Evolutionary conservation across 2,797 vertebrate species (phyloP), one percentile per base, ranked within the genome.

Genomic region (Falco naumanni): DNA sequence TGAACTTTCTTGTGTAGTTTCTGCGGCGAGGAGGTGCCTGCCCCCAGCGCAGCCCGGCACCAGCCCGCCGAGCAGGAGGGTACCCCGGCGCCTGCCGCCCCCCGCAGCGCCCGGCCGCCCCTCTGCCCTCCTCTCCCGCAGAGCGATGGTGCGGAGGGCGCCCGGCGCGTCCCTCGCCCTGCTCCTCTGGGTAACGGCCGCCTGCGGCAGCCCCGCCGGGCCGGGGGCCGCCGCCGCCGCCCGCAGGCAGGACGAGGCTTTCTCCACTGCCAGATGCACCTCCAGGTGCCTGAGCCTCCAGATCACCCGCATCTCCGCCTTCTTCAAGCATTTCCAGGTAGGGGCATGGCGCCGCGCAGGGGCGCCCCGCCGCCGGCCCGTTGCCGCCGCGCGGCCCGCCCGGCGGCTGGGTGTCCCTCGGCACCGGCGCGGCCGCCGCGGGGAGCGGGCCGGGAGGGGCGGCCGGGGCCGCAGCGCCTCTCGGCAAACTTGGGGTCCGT

Each of bases 201-300:
- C 97, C 70, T 97, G 97, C 97, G 97, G 97, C 97, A 97, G 97
- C 96, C 97, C 96, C 87, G 95, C 97, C 54, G 97, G 95, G 87
- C 61, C 63, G 16, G 98, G 97, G 92, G 31, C 60, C 29, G 89
- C 96, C 16, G 31, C 60, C 29, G 89, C 96, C 16, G 98, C 98
- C 59, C 98, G 98, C 96, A 98, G 98, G 96, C 98, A 98, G 97
- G 99, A 99, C 89, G 99, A 99, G 96, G 98, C 98, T 78, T 98
- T 99, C 97, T 98, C 98, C 95, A 96, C 98, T 33, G 99, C 99
- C 54, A 98, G 99, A 98, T 99, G 99, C 98, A 97, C 99, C 63
- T 99, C 99, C 96, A 98, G 99, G 97, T 99, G 99, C 97, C 98
- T 99, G 93, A 99, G 99, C 76, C 98, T 99, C 97, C 99, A 99